Evolutionary conservation across 2,888 invertebrate species (phyloP).

Genomic region (Lithophane socia): DNA sequence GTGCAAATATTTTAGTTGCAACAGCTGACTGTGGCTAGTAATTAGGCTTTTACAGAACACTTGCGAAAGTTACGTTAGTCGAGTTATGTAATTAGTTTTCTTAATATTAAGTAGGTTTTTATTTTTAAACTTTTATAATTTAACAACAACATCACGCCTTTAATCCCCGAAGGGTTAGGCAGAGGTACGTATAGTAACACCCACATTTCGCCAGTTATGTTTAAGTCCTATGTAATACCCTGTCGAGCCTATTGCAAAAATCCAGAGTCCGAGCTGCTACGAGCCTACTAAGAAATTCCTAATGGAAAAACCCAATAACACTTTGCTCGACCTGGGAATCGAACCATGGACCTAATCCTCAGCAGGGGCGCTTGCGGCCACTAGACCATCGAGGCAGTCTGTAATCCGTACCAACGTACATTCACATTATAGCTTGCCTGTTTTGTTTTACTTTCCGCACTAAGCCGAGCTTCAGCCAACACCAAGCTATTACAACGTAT

Average conservation of each 20-base stretch:
- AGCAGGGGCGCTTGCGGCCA: too few relatives aligned
- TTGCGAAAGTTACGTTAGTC: neutral
- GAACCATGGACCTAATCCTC: too few relatives aligned
- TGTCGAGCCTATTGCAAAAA: too few relatives aligned
- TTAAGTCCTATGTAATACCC: too few relatives aligned
- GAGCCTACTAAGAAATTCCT: too few relatives aligned
- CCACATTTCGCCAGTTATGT: too few relatives aligned
- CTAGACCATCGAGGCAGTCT: neutral
- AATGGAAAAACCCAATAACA: too few relatives aligned
- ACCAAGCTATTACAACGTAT: slow-evolving; percentile 1
- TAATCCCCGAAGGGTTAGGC: too few relatives aligned
- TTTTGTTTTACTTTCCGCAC: slow-evolving; percentile 21
- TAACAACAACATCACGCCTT: neutral
- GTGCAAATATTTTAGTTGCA: slow-evolving; percentile 11
- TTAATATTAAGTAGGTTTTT: neutral
- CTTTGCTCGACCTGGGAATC: too few relatives aligned
- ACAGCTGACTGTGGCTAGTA: neutral
- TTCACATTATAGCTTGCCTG: slow-evolving; percentile 1
- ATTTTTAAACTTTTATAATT: neutral
- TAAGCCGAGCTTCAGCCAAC: slow-evolving; percentile 35
- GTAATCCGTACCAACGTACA: neutral
- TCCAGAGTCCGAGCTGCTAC: too few relatives aligned
- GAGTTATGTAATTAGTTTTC: neutral
- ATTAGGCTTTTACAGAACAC: neutral
- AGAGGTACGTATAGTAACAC: too few relatives aligned